A percentile compares a stretch with the other conserved stretches of the same genome.
Evolutionary conservation across 2,113 vertebrate species (phyloP).

Genomic region (Trogon melanurus): DNA sequence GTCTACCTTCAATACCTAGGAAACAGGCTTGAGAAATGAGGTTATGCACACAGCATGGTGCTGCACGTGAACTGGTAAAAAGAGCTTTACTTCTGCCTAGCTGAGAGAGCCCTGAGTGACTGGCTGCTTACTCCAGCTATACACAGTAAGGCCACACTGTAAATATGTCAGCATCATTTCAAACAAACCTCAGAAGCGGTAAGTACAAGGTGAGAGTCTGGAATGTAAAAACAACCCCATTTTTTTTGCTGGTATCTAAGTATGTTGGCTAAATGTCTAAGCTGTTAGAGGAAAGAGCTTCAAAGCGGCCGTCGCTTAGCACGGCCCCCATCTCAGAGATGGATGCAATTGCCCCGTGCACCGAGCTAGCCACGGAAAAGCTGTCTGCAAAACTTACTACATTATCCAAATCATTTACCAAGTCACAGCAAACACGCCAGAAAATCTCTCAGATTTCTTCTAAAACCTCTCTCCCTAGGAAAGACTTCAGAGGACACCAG

Average conservation of each 20-base stretch:
- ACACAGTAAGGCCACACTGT: constrained; percentile 49
- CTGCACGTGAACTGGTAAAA: constrained; percentile 14
- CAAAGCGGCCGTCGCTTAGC: background rate
- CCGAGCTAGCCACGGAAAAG: background rate
- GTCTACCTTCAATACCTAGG: background rate
- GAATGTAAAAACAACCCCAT: constrained; percentile 9
- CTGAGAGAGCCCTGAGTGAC: background rate
- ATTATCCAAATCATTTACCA: background rate
- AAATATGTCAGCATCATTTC: constrained; percentile 25
- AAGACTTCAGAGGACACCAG: background rate
- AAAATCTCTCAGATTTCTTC: background rate
- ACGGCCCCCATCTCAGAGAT: background rate
- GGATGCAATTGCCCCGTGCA: background rate
- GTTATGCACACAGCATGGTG: background rate
- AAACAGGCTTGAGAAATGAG: constrained; percentile 42
- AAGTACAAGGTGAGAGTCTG: constrained; percentile 49
- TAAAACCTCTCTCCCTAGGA: background rate
- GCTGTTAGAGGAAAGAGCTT: background rate
- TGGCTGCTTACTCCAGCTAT: constrained; percentile 29
- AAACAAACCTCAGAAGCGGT: constrained; percentile 54
- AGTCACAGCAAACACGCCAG: background rate
- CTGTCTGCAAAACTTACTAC: background rate
- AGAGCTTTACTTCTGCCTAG: background rate
- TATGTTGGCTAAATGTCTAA: background rate
- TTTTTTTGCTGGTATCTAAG: background rate